These are phyloP conservation scores for Tryphoninae sp. DNA, from an alignment of 2,888 invertebrate genomes.

Conservation along the genomic window DNA sequence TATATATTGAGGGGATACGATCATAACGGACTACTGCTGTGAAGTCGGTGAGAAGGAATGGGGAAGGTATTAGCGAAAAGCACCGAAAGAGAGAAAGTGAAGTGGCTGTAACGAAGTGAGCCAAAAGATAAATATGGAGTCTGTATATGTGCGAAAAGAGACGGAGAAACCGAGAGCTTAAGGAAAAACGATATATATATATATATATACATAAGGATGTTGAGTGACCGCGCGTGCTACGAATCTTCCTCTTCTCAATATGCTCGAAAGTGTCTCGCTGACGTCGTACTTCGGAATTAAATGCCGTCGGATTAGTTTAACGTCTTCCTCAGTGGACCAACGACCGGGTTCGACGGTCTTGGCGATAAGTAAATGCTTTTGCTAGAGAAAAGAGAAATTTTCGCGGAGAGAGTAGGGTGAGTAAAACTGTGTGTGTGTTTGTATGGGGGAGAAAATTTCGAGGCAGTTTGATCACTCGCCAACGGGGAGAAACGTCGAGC, in stretches of 20 bases:
- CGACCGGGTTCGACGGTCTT: slow-evolving; percentile 33
- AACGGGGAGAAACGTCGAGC: slow-evolving; percentile 7
- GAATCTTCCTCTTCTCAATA: slow-evolving; percentile 72
- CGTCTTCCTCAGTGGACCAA: slow-evolving; percentile 36
- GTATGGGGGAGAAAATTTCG: not conserved
- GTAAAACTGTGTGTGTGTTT: not conserved
- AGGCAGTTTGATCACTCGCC: slow-evolving; percentile 44
- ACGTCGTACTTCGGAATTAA: slow-evolving; percentile 76
- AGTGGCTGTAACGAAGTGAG: slow-evolving; percentile 72
- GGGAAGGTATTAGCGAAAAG: slow-evolving; percentile 48
- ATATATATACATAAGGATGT: slow-evolving; percentile 1
- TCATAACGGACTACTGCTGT: slow-evolving; percentile 14
- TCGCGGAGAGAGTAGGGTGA: slow-evolving; percentile 25
- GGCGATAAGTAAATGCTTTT: slow-evolving; percentile 55
- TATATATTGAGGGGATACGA: not conserved
- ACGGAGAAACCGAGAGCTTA: slow-evolving; percentile 68
- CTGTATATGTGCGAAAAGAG: slow-evolving; percentile 52
- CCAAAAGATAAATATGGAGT: slow-evolving; percentile 74
- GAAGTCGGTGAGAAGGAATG: not conserved
- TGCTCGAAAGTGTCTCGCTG: slow-evolving; percentile 78
- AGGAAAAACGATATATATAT: slow-evolving; percentile 67
- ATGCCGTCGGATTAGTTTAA: slow-evolving; percentile 70
- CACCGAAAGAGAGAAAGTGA: slow-evolving; percentile 58
- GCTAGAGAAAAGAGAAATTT: slow-evolving; percentile 33
- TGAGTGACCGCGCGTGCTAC: slow-evolving; percentile 55